Evolutionary conservation across 2,113 vertebrate genomes (phyloP).

Genomic region (Dasyornis broadbenti): DNA sequence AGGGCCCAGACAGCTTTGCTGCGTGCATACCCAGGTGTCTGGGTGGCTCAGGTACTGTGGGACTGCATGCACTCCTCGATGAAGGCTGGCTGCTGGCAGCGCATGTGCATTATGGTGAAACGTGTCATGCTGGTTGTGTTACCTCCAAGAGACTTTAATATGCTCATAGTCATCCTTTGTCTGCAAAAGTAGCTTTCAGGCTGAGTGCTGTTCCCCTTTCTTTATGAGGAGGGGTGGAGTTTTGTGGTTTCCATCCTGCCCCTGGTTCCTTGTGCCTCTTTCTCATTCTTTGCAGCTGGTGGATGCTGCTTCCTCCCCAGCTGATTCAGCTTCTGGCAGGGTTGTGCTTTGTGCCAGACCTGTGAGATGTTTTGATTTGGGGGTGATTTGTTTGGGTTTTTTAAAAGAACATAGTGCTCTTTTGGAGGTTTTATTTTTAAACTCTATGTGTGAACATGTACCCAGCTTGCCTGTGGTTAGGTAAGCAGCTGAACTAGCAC

Average conservation of each 20-base stretch:
- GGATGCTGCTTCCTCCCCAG: neutral
- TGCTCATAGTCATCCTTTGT: neutral
- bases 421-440: neutral
- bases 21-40: neutral
- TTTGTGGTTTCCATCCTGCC: neutral
- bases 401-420: neutral
- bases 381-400: conserved; percentile 9
- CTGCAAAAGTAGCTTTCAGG: neutral
- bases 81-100: neutral
- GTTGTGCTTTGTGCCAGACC: neutral
- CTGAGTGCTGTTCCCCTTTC: neutral
- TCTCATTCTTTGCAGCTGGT: neutral
- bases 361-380: conserved; percentile 27
- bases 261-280: neutral
- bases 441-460: neutral
- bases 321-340: conserved; percentile 2
- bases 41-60: neutral
- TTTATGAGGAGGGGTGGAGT: neutral
- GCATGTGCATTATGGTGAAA: neutral
- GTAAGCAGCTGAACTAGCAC: neutral
- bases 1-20: neutral
- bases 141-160: neutral
- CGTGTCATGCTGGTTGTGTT: neutral
- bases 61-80: fast-evolving
- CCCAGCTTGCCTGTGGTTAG: neutral